Evolutionary conservation across 2,888 invertebrate genomes (phyloP).

Genomic region (Monoplex corrugatus): DNA sequence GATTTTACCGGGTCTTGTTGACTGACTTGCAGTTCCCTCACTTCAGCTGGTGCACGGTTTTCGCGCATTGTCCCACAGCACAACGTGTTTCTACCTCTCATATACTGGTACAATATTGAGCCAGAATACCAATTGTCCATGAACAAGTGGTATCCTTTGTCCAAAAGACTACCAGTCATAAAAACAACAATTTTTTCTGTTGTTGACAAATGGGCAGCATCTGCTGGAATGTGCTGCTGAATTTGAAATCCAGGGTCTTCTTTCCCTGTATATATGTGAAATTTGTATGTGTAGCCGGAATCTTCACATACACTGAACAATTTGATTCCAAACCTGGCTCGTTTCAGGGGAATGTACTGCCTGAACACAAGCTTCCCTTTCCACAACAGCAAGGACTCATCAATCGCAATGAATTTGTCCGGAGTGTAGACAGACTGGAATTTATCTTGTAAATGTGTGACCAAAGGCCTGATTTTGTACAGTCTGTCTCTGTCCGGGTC

Average conservation of each 20-base stretch:
- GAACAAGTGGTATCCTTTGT: background rate
- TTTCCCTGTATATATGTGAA: slow-evolving; percentile 19
- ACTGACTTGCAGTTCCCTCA: background rate
- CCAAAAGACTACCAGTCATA: background rate
- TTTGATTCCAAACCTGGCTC: slow-evolving; percentile 22
- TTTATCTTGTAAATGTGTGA: background rate
- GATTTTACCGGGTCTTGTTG: background rate
- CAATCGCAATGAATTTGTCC: background rate
- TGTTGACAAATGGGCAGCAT: background rate
- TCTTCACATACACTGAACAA: background rate
- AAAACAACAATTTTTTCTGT: background rate
- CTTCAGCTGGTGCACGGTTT: background rate
- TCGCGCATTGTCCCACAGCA: slow-evolving; percentile 30
- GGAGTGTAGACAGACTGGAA: slow-evolving; percentile 9
- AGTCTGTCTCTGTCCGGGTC: background rate
- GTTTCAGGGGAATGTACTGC: slow-evolving; percentile 2
- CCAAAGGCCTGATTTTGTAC: background rate
- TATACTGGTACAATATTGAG: background rate
- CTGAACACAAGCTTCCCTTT: background rate
- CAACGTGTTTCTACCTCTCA: background rate
- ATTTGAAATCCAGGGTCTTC: slow-evolving; percentile 41
- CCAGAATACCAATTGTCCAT: slow-evolving; percentile 28
- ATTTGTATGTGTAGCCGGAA: background rate
- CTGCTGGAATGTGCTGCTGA: background rate
- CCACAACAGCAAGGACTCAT: background rate